These are phyloP conservation scores for Corythoichthys intestinalis DNA, from an alignment of 2,113 vertebrate species.

Conservation along the genomic window DNA sequence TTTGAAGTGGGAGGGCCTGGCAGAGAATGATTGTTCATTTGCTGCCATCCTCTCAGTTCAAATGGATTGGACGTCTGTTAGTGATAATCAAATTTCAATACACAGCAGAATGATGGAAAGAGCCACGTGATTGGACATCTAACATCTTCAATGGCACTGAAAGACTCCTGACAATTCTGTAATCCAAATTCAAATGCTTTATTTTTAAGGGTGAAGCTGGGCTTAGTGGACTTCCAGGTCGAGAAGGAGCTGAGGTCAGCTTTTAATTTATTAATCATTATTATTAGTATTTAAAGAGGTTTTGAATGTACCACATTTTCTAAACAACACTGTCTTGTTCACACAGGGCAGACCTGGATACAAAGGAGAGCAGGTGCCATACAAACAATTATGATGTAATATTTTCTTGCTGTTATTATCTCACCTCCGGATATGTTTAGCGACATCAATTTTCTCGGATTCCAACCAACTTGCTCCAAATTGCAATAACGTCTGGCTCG, in stretches of 20 bases:
- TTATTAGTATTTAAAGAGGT: neutral
- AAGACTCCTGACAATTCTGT: neutral
- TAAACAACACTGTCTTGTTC: conserved; percentile 38
- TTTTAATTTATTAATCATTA: neutral
- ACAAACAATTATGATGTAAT: conserved; percentile 8
- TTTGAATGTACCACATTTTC: neutral
- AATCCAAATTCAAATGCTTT: neutral
- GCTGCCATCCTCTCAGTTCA: no score
- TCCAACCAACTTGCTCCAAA: neutral
- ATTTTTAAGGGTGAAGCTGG: conserved; percentile 78
- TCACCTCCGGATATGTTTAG: conserved; percentile 1
- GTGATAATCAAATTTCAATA: no score
- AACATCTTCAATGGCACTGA: no score
- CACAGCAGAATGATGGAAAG: no score
- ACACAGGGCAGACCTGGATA: conserved; percentile 83
- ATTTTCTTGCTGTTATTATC: conserved; percentile 2
- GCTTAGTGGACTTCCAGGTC: conserved; percentile 80
- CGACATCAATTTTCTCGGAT: neutral
- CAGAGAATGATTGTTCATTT: no score
- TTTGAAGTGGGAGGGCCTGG: no score
- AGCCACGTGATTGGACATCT: no score
- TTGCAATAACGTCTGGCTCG: neutral
- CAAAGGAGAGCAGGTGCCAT: conserved; percentile 84
- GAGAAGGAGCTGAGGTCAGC: conserved; percentile 81
- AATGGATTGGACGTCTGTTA: no score